A percentile compares a stretch with the other conserved stretches of the same genome.
Evolutionary conservation across 2,797 vertebrate species (phyloP).

Genomic region (Sebastes diploproa): DNA sequence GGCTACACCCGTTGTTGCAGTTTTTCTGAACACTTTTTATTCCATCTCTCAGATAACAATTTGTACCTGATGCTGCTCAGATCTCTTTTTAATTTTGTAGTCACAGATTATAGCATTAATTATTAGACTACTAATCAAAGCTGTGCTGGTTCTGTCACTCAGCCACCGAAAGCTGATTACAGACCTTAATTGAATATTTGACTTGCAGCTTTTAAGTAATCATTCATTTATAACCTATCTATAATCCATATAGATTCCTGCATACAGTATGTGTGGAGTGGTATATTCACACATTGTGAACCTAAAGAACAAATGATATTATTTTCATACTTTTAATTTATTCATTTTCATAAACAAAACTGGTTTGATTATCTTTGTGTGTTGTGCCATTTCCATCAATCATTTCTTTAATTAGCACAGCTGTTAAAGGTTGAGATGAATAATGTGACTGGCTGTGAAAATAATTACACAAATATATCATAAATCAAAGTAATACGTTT

Average conservation of each 20-base stretch:
- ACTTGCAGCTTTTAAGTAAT: background rate
- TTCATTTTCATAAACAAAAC: background rate
- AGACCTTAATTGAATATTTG: background rate
- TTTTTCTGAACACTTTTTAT: background rate
- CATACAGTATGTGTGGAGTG: background rate
- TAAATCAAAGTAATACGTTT: background rate
- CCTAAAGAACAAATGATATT: background rate
- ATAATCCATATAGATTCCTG: background rate
- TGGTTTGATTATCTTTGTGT: background rate
- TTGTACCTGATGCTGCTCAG: background rate
- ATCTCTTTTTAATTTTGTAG: background rate
- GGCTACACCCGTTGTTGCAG: background rate
- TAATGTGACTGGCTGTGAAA: background rate
- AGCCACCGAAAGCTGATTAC: background rate
- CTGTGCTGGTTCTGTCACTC: background rate
- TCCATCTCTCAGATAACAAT: background rate
- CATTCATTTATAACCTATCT: background rate
- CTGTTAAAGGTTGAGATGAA: background rate
- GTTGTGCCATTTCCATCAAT: background rate
- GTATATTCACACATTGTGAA: background rate
- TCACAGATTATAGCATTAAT: constrained; percentile 8
- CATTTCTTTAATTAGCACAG: background rate
- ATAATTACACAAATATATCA: background rate
- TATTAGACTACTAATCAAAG: background rate
- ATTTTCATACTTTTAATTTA: background rate